Evolutionary conservation across 2,113 vertebrate genomes (phyloP), one percentile per base, ranked within the genome.

Genomic region (Podilymbus podiceps): DNA sequence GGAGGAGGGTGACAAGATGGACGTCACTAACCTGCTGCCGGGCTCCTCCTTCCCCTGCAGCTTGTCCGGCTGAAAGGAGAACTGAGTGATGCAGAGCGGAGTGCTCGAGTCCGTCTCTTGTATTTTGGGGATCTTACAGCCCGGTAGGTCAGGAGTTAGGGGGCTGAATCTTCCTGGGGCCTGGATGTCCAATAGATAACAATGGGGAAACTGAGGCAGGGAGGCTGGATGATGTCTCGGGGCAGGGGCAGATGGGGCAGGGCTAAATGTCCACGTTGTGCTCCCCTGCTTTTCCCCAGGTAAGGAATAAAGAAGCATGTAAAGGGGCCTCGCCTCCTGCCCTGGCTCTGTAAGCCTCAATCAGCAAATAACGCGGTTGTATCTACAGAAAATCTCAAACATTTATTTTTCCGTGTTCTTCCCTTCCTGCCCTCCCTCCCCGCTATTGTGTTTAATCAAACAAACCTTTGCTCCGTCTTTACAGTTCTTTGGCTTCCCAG

Each of bases 391-490:
- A 90, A 84, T 14, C 83, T 82, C 91, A 87, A 91, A 81, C 86
- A 60, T 91, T 94, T 88, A 44, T 64, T 90, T 82, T 79, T 63
- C 88, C 53, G 68, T 56, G 30, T 58, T 76, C 81, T 56, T 72
- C 0, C 1, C 67, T 77, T 94, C 89, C 95, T 85, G 81, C 91
- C 56, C 88, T 74, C 79, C 90, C 90, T 89, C 75, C 74, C 38
- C 1, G 6, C 71, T 30, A 5, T 42, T 78, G 40, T 68, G 33
- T 78, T 89, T 89, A 83, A 71, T 67, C 79, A 88, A 95, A 93
- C 84, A 89, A 91, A 95, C 94, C 94, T 96, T 91, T 91, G 89
- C 75, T 96, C 78, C 69, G 18, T 81, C 89, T 59, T 85, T 71
- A 25, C 73, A 84, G 76, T 73, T 90, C 92, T 82, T 95, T 95